Base-by-base conservation (phyloP, 2,797 vertebrate species). In the Gallinago stenura region DNA sequence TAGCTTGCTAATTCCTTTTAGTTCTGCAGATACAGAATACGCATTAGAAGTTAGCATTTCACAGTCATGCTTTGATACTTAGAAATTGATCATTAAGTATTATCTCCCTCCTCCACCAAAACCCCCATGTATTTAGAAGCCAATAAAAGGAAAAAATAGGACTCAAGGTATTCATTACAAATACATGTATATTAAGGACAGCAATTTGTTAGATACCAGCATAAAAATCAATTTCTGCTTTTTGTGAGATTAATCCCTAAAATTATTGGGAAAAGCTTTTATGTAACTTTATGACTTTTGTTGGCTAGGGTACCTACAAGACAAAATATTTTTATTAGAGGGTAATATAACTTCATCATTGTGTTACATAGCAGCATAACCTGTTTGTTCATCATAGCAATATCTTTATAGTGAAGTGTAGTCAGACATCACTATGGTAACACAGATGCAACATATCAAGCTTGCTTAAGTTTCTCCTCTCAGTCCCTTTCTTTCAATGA, bases 221-320 rank as follows among this genome's bases (percentile, higher is more conserved):
- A 88, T 68, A 96, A 95, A 96, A 97, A 96, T 28, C 50, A 93
- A 60, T 95, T 89, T 68, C 50, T 53, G 7, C 56, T 95, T 94
- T 21, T 89, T 95, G 92, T 0, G 0, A 95, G 54, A 53, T 21
- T 15, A 89, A 96, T 72, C 25, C 35, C 80, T 51, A 88, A 89
- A 95, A 87, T 60, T 83, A 68, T 37, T 18, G 5, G 25, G 15
- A 78, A 89, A 84, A 71, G 4, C 28, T 77, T 92, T 89, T 43
- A 69, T 17, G 41, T 41, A 81, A 53, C 28, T 95, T 68, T 35
- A 79, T 93, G 89, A 60, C 22, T 57, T 56, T 84, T 81, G 48
- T 43, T 96, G 39, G 8, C 26, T 87, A 71, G 11, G n/a, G 26
- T 30, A 77, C 53, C 6, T 3, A 94, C 33, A 71, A 88, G 35